phyloP scores from a whole-genome alignment of 2,113 vertebrate species.

The Oplegnathus fasciatus region DNA sequence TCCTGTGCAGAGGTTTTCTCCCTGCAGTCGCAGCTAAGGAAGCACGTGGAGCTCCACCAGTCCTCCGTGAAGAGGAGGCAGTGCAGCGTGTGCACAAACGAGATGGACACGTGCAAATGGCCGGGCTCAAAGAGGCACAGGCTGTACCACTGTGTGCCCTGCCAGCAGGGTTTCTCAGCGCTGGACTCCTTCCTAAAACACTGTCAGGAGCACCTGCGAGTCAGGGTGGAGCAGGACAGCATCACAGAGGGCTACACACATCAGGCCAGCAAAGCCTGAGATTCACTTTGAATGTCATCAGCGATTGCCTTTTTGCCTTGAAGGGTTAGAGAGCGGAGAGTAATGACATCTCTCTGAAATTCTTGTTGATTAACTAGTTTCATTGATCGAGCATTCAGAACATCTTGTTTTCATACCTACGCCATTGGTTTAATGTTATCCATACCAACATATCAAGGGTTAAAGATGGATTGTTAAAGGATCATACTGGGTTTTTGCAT shows the following conservation, averaged over 20 bases:
- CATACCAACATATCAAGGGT: not conserved
- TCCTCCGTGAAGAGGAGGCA: conserved; percentile 49
- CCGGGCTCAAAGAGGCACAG: conserved; percentile 51
- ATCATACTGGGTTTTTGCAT: conserved; percentile 5
- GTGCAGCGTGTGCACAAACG: conserved; percentile 80
- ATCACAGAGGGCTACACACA: conserved; percentile 36
- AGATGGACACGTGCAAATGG: conserved; percentile 69
- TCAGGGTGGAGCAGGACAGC: conserved; percentile 67
- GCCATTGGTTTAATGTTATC: not conserved
- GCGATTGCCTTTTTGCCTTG: conserved; percentile 28
- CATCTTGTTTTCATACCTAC: not conserved
- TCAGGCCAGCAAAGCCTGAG: conserved; percentile 55
- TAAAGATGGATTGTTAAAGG: not conserved
- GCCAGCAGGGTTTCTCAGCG: conserved; percentile 76
- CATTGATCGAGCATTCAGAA: conserved; percentile 27
- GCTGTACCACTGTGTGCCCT: conserved; percentile 84
- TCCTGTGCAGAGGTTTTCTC: conserved; percentile 82
- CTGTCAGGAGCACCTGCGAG: conserved; percentile 81
- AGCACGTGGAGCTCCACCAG: conserved; percentile 80
- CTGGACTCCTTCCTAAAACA: conserved; percentile 82
- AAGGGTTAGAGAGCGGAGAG: not conserved
- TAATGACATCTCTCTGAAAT: not conserved
- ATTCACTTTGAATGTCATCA: conserved; percentile 18
- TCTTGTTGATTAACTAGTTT: conserved; percentile 22
- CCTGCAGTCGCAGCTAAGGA: conserved; percentile 65